These are phyloP conservation scores for Cygnus buccinator DNA, from an alignment of 2,113 vertebrate species.

Conservation along the genomic window DNA sequence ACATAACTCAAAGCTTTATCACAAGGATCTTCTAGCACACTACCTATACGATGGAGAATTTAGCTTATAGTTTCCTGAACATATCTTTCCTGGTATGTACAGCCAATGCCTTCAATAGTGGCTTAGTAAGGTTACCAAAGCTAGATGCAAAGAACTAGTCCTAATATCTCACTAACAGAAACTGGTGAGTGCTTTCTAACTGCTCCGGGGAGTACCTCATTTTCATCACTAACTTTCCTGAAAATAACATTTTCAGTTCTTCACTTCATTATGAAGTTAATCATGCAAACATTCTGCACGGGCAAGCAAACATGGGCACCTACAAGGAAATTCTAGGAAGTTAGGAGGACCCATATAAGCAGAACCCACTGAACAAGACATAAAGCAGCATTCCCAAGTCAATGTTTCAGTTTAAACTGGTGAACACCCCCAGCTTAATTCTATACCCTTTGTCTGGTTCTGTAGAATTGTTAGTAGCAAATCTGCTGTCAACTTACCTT, in stretches of 20 bases:
- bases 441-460: neutral
- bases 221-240: neutral
- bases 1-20: neutral
- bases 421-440: neutral
- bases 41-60: neutral
- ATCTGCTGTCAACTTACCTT: conserved; percentile 81
- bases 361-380: neutral
- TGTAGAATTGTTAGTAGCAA: neutral
- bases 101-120: rapidly evolving
- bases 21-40: neutral
- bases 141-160: neutral
- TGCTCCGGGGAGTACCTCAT: neutral
- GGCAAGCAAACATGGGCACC: neutral
- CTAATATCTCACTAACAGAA: neutral
- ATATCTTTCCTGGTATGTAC: neutral
- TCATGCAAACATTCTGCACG: neutral
- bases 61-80: neutral
- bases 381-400: neutral
- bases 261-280: neutral
- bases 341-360: neutral
- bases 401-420: neutral
- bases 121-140: neutral
- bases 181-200: neutral
- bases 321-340: neutral
- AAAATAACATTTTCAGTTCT: neutral